These are phyloP conservation scores for Eubucco bourcierii DNA, from an alignment of 2,113 vertebrate species.

Conservation along the genomic window DNA sequence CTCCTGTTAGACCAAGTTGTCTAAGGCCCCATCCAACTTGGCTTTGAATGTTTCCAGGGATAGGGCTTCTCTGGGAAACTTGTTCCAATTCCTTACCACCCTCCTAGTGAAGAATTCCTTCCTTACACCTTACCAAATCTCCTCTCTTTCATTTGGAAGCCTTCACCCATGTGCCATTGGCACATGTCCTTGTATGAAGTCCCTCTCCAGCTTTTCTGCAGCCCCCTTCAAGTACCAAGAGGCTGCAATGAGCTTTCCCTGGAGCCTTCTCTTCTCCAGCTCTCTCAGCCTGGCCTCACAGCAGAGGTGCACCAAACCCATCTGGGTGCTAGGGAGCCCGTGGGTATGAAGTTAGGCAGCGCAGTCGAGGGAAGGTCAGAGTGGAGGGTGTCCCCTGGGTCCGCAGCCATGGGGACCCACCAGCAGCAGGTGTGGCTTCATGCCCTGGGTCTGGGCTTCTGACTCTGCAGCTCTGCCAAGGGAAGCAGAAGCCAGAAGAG, in stretches of 20 bases:
- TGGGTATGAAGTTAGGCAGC: not conserved
- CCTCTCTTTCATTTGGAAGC: not conserved
- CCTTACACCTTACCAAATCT: not conserved
- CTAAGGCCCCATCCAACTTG: not conserved
- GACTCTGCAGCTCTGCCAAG: not conserved
- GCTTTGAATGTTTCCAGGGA: not conserved
- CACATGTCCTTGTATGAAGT: not conserved
- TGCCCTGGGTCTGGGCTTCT: accelerated
- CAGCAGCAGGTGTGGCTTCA: accelerated
- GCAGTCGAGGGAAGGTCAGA: accelerated
- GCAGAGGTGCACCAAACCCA: not conserved
- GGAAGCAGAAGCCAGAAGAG: not conserved
- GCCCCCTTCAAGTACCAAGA: not conserved
- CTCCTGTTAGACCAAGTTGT: not conserved
- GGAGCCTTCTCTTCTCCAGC: not conserved
- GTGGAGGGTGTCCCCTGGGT: not conserved
- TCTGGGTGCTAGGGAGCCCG: not conserved
- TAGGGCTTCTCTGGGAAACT: not conserved
- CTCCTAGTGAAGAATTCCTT: not conserved
- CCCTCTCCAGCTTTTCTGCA: not conserved
- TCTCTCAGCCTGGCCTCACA: not conserved
- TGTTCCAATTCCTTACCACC: not conserved
- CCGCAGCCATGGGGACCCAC: not conserved
- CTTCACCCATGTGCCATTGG: not conserved
- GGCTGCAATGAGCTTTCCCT: not conserved